Base-by-base conservation (phyloP, 2,888 invertebrate genomes). In the Laspeyria flexula region DNA sequence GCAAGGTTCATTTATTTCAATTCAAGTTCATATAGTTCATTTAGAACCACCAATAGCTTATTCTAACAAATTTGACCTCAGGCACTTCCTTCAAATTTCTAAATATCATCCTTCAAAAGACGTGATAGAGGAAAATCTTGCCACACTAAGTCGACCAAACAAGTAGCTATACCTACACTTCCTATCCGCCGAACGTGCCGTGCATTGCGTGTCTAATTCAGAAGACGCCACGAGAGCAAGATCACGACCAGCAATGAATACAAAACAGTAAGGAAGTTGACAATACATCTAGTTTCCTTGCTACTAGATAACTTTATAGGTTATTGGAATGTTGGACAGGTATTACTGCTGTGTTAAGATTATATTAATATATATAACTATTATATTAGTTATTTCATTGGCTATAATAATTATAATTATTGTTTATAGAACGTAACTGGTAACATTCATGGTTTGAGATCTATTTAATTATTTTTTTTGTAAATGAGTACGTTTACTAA, bases 191-290 rank as follows among this genome's bases (percentile, higher is more conserved):
- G 61, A 13, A 55, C 55, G 46, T 42, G 45, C 0, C 38, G 38
- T 54, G 49, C 64, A 66, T 49, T 65, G 29, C 56, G 6, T 31
- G 51, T 16, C 38, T 15, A 42, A 18, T 54, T 55, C 46, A 38
- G 46, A 48, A 46, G 30, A 47, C 31, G 47, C 55, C 52, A 46
- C 45, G 54, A 47, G 11, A 31, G 11, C 38, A 29, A 51, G 54
- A 47, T 41, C 44, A 16, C 7, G 44, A 56, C 67, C 44, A 43
- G 64, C 60, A 62, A 49, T 68, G 76, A 60, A 73, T 75, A 66
- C 60, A 56, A 57, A 73, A 53, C 42, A 60, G 43, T 39, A 33
- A 45, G 60, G 62, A 65, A 64, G 51, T 55, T 13, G 18, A 1
- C 3, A 25, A 25, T 7, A 13, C 10, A 12, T 35, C 12, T 13